These are phyloP conservation scores for Girardia tigrina DNA, from an alignment of 2,888 invertebrate species.

Conservation along the genomic window DNA sequence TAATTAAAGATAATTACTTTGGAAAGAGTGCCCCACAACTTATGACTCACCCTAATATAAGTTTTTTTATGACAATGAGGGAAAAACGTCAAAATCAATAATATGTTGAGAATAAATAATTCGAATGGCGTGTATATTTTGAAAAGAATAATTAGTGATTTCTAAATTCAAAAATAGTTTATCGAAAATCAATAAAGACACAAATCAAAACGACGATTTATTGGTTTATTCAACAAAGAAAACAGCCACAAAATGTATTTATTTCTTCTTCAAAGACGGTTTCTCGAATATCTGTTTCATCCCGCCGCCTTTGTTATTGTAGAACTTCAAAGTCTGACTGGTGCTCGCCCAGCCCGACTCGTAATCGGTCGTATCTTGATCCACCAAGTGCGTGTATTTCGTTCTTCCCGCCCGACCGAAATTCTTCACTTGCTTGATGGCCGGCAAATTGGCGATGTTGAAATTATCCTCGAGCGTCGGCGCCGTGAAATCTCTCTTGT, in stretches of 20 bases:
- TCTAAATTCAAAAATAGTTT: no score
- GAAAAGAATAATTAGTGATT: no score
- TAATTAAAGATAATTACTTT: no score
- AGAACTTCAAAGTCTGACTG: slow-evolving; percentile 70
- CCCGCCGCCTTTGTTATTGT: slow-evolving; percentile 73
- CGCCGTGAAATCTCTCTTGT: slow-evolving; percentile 79
- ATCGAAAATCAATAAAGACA: no score
- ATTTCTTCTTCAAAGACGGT: slow-evolving; percentile 59
- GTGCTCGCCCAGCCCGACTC: slow-evolving; percentile 94
- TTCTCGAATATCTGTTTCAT: slow-evolving; percentile 79
- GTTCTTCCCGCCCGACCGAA: slow-evolving; percentile 95
- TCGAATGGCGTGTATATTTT: no score
- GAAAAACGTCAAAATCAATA: no score
- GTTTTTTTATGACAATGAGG: no score
- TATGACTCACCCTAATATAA: no score
- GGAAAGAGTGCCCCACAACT: no score
- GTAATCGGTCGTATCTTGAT: slow-evolving; percentile 84
- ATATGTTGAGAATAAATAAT: no score
- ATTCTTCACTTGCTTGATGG: slow-evolving; percentile 99
- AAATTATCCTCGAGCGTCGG: slow-evolving; percentile 96
- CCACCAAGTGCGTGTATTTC: slow-evolving; percentile 94
- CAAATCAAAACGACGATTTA: no score
- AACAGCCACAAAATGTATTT: neutral
- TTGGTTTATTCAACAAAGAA: no score
- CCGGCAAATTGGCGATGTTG: slow-evolving; percentile 91